These are phyloP conservation scores for Osmerus mordax DNA, from an alignment of 2,113 vertebrate genomes.

Conservation along the genomic window DNA sequence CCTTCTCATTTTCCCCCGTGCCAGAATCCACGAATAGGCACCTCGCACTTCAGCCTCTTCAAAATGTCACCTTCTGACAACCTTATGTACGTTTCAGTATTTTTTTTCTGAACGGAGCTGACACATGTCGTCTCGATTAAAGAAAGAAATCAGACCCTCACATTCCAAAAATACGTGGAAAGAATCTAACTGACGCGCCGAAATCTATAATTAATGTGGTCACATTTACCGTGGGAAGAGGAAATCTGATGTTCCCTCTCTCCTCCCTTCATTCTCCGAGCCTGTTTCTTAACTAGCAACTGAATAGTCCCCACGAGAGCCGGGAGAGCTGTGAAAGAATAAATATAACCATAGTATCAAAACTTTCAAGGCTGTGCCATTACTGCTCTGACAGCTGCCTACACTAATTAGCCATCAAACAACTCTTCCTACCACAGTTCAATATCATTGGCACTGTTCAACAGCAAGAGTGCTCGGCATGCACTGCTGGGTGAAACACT, in stretches of 20 bases:
- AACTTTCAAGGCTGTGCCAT: conserved; percentile 61
- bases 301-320: conserved; percentile 67
- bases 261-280: conserved; percentile 6
- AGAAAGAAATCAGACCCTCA: conserved; percentile 54
- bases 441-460: conserved; percentile 32
- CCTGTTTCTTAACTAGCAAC: conserved; percentile 48
- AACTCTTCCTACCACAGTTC: conserved; percentile 40
- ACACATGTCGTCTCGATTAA: conserved; percentile 66
- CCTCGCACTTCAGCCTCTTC: conserved; percentile 48
- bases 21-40: conserved; percentile 44
- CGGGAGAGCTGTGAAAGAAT: conserved; percentile 60
- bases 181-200: conserved; percentile 42
- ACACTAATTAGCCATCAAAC: conserved; percentile 66
- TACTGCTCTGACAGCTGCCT: conserved; percentile 71
- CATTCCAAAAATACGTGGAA: conserved; percentile 57
- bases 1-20: conserved; percentile 29
- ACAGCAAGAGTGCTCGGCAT: background rate
- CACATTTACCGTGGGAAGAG: conserved; percentile 52
- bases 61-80: conserved; percentile 58
- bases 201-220: conserved; percentile 73
- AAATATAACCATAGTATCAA: conserved; percentile 67
- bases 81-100: conserved; percentile 57
- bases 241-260: conserved; percentile 60
- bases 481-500: background rate
- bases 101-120: conserved; percentile 38